Percentiles rank a stretch among this genome's conserved stretches.
These are phyloP conservation scores for Platysternon megacephalum DNA, from an alignment of 2,113 vertebrate species.

Conservation along the genomic window DNA sequence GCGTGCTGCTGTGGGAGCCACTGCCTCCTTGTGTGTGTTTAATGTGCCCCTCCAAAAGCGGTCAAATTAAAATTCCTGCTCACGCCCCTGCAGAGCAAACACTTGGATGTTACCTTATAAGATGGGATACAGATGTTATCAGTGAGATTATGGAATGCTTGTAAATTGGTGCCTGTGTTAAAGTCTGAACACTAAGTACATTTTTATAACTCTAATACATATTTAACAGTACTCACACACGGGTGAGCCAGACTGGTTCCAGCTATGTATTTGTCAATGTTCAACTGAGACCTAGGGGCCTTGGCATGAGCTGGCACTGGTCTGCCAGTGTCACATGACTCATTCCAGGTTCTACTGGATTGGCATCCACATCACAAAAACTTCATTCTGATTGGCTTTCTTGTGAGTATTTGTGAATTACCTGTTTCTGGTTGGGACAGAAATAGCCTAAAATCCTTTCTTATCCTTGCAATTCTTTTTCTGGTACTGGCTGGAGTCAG, in stretches of 20 bases:
- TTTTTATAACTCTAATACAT: neutral
- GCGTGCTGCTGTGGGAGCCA: too few species aligned
- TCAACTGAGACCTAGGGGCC: neutral
- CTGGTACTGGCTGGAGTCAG: neutral
- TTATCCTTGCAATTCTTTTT: neutral
- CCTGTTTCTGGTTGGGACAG: neutral
- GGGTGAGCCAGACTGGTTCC: neutral
- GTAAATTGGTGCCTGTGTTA: neutral
- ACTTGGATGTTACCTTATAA: neutral
- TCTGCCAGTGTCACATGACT: neutral
- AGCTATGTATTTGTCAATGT: neutral
- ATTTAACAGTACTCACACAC: neutral
- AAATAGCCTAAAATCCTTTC: neutral
- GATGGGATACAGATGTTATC: neutral
- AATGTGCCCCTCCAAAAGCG: too few species aligned
- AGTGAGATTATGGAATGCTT: neutral
- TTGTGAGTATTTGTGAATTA: neutral
- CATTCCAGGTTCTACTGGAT: neutral
- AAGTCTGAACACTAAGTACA: neutral
- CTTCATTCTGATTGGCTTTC: neutral
- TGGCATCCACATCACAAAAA: neutral
- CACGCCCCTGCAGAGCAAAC: neutral
- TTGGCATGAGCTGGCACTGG: neutral
- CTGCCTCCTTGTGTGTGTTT: too few species aligned
- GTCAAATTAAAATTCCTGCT: too few species aligned